A percentile compares a stretch with the other conserved stretches of the same genome.
Conservation (phyloP, 2,797 vertebrate genomes). For the Sphenodon punctatus region DNA sequence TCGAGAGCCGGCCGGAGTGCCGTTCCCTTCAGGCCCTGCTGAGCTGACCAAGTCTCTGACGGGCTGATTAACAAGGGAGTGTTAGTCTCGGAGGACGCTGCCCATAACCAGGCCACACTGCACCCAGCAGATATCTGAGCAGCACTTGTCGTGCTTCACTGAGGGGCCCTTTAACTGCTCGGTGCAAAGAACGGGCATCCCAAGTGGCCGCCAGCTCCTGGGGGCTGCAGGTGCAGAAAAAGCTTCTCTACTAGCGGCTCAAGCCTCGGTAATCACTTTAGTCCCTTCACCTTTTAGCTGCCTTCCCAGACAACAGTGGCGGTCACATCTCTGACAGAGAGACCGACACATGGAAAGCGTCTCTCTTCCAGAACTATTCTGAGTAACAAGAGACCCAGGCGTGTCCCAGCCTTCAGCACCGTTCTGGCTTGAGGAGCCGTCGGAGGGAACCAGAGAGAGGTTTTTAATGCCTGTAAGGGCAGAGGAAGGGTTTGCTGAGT, state of each 20-base stretch:
- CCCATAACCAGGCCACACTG: no score
- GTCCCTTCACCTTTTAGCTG: slow-evolving; percentile 50
- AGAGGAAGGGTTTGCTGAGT: no score
- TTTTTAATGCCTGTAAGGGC: background rate
- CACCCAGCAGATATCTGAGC: no score
- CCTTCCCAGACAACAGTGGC: slow-evolving; percentile 7
- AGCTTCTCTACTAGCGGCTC: slow-evolving; percentile 12
- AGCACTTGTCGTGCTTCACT: no score
- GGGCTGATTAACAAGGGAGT: slow-evolving; percentile 11
- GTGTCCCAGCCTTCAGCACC: slow-evolving; percentile 22
- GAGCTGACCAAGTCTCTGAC: background rate
- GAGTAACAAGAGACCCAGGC: background rate
- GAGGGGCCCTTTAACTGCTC: no score
- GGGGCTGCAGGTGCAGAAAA: slow-evolving; percentile 41
- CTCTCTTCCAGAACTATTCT: no score
- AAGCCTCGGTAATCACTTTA: slow-evolving; percentile 47
- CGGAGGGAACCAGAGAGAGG: background rate
- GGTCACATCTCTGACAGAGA: background rate
- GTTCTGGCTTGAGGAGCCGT: background rate
- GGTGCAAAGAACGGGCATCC: background rate
- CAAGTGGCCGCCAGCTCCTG: background rate
- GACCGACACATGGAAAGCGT: slow-evolving; percentile 22
- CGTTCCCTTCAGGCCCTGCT: rapidly evolving
- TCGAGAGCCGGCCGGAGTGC: background rate
- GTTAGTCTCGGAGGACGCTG: background rate